Conservation (phyloP, 2,888 invertebrate species). For the Cephus spinipes region DNA sequence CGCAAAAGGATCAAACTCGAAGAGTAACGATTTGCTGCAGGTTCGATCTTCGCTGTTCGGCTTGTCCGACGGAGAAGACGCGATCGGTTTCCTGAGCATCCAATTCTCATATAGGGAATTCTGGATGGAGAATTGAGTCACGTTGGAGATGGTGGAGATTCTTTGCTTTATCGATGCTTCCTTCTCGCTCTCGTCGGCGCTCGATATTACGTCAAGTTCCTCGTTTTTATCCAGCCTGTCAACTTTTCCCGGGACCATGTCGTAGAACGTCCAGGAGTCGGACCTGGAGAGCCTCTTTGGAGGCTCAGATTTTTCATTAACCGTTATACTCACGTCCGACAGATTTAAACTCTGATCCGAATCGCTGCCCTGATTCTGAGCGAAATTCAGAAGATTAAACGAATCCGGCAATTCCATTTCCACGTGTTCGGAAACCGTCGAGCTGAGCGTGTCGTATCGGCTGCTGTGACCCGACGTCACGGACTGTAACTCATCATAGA, state of each 20-base stretch:
- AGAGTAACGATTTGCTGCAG: conserved; percentile 46
- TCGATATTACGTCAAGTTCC: conserved; percentile 55
- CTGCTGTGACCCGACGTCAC: conserved; percentile 60
- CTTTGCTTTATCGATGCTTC: conserved; percentile 35
- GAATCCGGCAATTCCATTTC: conserved; percentile 67
- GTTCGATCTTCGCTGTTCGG: conserved; percentile 58
- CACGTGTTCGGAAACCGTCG: conserved; percentile 57
- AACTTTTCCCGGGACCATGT: conserved; percentile 48
- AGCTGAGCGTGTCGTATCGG: conserved; percentile 63
- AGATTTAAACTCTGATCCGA: conserved; percentile 43
- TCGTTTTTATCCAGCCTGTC: conserved; percentile 36
- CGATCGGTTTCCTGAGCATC: conserved; percentile 32
- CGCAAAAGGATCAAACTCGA: conserved; percentile 56
- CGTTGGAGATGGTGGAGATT: conserved; percentile 38
- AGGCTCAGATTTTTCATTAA: conserved; percentile 47
- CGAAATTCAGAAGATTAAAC: conserved; percentile 46
- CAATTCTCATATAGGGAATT: conserved; percentile 69
- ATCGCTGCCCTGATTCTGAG: conserved; percentile 47
- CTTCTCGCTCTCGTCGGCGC: conserved; percentile 43
- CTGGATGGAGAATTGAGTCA: conserved; percentile 48
- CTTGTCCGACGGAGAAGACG: conserved; percentile 8
- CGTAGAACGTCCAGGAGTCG: conserved; percentile 71
- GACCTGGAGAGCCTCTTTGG: conserved; percentile 64
- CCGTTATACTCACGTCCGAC: conserved; percentile 52
- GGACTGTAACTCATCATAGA: conserved; percentile 70